Evolutionary conservation across 1,140 invertebrate species (phyloP).

Genomic region (Dreissena rostriformis): DNA sequence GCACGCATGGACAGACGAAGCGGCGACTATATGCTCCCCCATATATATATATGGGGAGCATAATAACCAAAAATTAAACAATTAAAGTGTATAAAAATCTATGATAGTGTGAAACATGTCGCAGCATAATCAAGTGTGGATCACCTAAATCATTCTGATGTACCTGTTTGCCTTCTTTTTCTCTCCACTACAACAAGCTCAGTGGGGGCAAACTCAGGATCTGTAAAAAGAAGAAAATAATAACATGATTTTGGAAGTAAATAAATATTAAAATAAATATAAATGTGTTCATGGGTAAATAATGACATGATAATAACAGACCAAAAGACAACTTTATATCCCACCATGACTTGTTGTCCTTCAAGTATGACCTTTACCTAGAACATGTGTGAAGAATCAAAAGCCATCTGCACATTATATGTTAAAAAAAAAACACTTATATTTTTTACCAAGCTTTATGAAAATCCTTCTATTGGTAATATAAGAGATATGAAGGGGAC

Average conservation of each 20-base stretch:
- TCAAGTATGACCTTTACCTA: not conserved
- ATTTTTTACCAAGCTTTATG: too few relatives aligned
- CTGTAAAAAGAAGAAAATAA: not conserved
- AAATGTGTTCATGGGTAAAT: not conserved
- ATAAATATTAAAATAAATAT: not conserved
- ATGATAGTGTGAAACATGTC: not conserved
- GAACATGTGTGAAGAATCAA: not conserved
- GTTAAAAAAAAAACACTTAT: not conserved
- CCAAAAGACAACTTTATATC: not conserved
- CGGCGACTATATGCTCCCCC: too few relatives aligned
- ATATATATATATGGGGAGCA: too few relatives aligned
- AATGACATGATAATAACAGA: not conserved
- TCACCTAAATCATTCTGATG: conserved; percentile 1
- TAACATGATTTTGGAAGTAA: not conserved
- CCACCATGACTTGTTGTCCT: not conserved
- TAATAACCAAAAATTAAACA: too few relatives aligned
- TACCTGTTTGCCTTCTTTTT: conserved; percentile 25
- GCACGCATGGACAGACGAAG: too few relatives aligned
- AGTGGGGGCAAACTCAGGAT: conserved; percentile 23
- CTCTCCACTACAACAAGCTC: conserved; percentile 26
- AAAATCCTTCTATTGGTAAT: too few relatives aligned
- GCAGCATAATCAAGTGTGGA: not conserved
- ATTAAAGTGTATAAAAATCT: too few relatives aligned
- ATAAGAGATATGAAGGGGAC: too few relatives aligned
- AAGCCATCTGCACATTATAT: not conserved